Conservation (phyloP, 2,797 vertebrate species). For the Melanotaenia pygmaea region DNA sequence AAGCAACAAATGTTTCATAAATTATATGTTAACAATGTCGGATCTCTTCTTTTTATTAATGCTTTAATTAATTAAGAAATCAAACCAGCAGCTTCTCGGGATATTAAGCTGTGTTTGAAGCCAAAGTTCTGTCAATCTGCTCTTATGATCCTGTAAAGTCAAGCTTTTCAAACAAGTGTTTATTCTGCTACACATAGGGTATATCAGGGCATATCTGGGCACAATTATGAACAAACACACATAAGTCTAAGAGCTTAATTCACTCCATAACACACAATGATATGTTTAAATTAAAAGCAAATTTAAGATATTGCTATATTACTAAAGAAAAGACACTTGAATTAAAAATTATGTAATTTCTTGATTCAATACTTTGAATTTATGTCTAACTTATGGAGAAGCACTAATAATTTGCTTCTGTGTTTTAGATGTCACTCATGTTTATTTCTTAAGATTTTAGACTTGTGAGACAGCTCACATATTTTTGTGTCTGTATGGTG, state of each 20-base stretch:
- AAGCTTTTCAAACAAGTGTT: constrained; percentile 24
- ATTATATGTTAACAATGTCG: constrained; percentile 30
- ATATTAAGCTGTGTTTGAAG: constrained; percentile 40
- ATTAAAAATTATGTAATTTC: not conserved
- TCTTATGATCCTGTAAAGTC: constrained; percentile 34
- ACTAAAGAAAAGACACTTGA: not conserved
- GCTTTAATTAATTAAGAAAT: constrained; percentile 24
- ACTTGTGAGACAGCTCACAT: too few relatives aligned
- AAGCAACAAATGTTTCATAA: constrained; percentile 29
- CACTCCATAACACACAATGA: not conserved
- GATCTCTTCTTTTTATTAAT: constrained; percentile 38
- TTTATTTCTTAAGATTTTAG: not conserved
- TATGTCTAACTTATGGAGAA: not conserved
- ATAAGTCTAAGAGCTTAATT: not conserved
- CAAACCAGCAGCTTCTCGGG: constrained; percentile 47
- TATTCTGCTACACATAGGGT: constrained; percentile 24
- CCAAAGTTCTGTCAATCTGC: constrained; percentile 34
- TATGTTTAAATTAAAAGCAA: not conserved
- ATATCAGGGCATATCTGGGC: constrained; percentile 31
- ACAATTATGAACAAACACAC: constrained; percentile 34
- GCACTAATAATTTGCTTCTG: not conserved
- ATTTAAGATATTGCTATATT: not conserved
- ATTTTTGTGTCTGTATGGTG: not conserved
- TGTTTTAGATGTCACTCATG: not conserved
- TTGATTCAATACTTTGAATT: not conserved